These are phyloP conservation scores for Melanostoma scalare DNA, from an alignment of 2,888 invertebrate genomes.

Conservation along the genomic window DNA sequence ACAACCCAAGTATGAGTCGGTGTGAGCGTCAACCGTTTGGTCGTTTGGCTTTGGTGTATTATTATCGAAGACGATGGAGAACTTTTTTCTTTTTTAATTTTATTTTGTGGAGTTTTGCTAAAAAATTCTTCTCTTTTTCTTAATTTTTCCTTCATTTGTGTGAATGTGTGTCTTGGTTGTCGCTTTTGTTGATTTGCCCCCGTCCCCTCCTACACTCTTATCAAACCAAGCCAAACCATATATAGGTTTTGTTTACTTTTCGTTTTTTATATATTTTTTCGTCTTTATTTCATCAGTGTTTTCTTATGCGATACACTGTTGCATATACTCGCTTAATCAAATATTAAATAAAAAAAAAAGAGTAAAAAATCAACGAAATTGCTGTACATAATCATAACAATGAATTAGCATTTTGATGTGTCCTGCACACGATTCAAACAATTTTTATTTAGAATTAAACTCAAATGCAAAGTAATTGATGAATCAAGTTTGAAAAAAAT, in stretches of 20 bases:
- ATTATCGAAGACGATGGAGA: slow-evolving; percentile 53
- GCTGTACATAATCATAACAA: slow-evolving; percentile 60
- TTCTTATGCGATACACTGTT: slow-evolving; percentile 58
- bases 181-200: slow-evolving; percentile 37
- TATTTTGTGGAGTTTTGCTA: slow-evolving; percentile 44
- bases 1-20: slow-evolving; percentile 41
- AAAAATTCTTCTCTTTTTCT: slow-evolving; percentile 21
- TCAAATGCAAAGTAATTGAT: no score
- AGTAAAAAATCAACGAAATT: slow-evolving; percentile 21
- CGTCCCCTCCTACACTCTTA: slow-evolving; percentile 33
- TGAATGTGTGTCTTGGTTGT: slow-evolving; percentile 39
- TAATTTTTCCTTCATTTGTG: slow-evolving; percentile 13
- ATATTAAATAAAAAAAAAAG: slow-evolving; percentile 20
- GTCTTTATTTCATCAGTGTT: slow-evolving; percentile 35
- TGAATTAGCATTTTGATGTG: slow-evolving; percentile 56
- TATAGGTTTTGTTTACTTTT: slow-evolving; percentile 69
- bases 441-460: no score
- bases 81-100: slow-evolving; percentile 52
- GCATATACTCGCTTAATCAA: slow-evolving; percentile 55
- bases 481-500: not conserved
- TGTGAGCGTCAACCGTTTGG: slow-evolving; percentile 59
- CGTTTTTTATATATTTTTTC: slow-evolving; percentile 22
- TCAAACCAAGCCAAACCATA: slow-evolving; percentile 42
- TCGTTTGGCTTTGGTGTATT: slow-evolving; percentile 36
- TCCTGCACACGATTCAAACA: slow-evolving; percentile 24